phyloP scores from a whole-genome alignment of 2,888 invertebrate genomes.

The Andrena trimmerana region DNA sequence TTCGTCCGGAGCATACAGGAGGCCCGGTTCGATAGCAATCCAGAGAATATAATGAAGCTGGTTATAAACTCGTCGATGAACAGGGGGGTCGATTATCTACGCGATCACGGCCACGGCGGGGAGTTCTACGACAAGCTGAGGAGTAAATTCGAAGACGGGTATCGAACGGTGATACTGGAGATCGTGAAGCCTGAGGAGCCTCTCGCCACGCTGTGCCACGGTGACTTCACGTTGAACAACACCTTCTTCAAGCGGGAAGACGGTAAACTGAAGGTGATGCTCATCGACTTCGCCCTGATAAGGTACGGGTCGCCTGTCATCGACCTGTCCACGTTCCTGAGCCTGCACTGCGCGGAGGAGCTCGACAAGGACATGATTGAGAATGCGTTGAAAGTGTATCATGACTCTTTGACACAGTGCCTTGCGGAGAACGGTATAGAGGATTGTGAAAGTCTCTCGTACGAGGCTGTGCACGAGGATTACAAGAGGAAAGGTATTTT shows the following conservation, averaged over 20 bases:
- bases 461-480: slow-evolving; percentile 73
- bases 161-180: slow-evolving; percentile 58
- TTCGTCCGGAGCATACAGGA: slow-evolving; percentile 67
- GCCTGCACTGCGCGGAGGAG: slow-evolving; percentile 64
- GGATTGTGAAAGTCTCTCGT: slow-evolving; percentile 72
- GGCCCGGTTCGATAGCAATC: slow-evolving; percentile 45
- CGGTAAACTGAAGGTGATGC: slow-evolving; percentile 51
- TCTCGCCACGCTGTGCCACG: slow-evolving; percentile 79
- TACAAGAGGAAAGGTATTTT: slow-evolving; percentile 72
- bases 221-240: slow-evolving; percentile 80
- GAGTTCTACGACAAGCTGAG: slow-evolving; percentile 73
- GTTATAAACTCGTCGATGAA: slow-evolving; percentile 38
- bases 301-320: slow-evolving; percentile 76
- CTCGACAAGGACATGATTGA: slow-evolving; percentile 60
- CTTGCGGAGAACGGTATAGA: slow-evolving; percentile 67
- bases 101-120: slow-evolving; percentile 54
- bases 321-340: slow-evolving; percentile 79
- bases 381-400: slow-evolving; percentile 73
- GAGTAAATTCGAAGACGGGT: slow-evolving; percentile 45
- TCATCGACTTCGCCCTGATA: slow-evolving; percentile 78
- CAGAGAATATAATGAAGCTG: rapidly evolving
- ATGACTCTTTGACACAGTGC: slow-evolving; percentile 68
- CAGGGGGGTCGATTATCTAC: slow-evolving; percentile 68
- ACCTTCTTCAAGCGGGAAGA: slow-evolving; percentile 68
- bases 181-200: slow-evolving; percentile 71